These are phyloP conservation scores for Holacanthella duospinosa DNA, from an alignment of 2,888 invertebrate species.

Conservation along the genomic window DNA sequence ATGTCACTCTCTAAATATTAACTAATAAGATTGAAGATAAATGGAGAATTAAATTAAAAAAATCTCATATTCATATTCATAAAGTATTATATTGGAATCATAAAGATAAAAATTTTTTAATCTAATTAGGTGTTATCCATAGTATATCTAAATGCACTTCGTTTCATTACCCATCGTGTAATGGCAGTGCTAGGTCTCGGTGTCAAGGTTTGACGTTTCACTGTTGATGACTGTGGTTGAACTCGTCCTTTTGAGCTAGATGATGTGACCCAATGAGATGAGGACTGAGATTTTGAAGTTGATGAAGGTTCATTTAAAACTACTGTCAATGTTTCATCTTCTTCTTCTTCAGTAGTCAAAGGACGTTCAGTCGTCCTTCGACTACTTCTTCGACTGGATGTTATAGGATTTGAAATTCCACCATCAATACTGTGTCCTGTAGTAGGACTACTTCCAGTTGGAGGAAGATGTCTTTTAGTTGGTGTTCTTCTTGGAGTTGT, in stretches of 20 bases:
- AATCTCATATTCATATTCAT: no score
- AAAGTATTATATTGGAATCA: no score
- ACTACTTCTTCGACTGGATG: not conserved
- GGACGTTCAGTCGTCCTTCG: not conserved
- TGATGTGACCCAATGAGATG: not conserved
- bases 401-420: not conserved
- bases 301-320: not conserved
- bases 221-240: slow-evolving; percentile 7
- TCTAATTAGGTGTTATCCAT: slow-evolving; percentile 23
- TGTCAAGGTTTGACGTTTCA: not conserved
- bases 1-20: not conserved
- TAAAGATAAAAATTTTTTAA: no score
- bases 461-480: not conserved
- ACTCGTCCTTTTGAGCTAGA: slow-evolving; percentile 1
- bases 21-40: no score
- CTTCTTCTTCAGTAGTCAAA: not conserved
- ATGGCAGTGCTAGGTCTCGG: not conserved
- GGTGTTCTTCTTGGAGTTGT: not conserved
- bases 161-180: slow-evolving; percentile 37
- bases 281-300: not conserved
- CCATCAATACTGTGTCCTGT: not conserved
- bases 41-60: no score
- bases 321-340: slow-evolving; percentile 5
- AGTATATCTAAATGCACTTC: slow-evolving; percentile 34
- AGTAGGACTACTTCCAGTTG: not conserved